Evolutionary conservation across 2,888 invertebrate genomes (phyloP).

Genomic region (Anthophora plumipes): DNA sequence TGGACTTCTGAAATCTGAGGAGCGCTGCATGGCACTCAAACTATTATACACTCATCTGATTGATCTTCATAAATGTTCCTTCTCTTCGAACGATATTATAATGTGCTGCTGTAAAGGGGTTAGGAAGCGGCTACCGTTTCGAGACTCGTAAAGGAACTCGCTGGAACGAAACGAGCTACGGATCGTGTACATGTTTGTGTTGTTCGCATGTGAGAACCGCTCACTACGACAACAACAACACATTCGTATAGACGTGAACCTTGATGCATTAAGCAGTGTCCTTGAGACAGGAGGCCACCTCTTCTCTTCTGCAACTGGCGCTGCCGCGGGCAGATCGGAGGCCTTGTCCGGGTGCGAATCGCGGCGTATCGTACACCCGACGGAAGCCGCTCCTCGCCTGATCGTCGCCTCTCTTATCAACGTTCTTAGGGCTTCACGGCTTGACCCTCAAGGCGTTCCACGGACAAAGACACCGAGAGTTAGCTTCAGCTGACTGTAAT

Average conservation of each 20-base stretch:
- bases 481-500: slow-evolving; percentile 12
- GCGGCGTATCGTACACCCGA: slow-evolving; percentile 67
- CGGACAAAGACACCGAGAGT: not conserved
- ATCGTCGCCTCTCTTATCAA: slow-evolving; percentile 15
- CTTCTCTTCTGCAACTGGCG: slow-evolving; percentile 33
- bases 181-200: slow-evolving; percentile 22
- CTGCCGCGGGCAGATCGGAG: slow-evolving; percentile 37
- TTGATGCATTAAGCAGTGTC: slow-evolving; percentile 61
- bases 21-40: no score
- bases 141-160: slow-evolving; percentile 46
- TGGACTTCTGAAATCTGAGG: no score
- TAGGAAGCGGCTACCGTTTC: slow-evolving; percentile 47
- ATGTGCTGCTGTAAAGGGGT: slow-evolving; percentile 50
- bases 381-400: slow-evolving; percentile 67
- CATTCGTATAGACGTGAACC: slow-evolving; percentile 44
- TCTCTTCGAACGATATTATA: slow-evolving; percentile 32
- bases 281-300: slow-evolving; percentile 61
- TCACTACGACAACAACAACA: slow-evolving; percentile 24
- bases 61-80: slow-evolving; percentile 17
- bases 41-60: not conserved
- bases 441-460: not conserved
- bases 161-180: slow-evolving; percentile 32
- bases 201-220: not conserved
- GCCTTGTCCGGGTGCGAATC: slow-evolving; percentile 59
- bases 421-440: not conserved